Percentiles rank a stretch among this genome's conserved stretches.
Conservation (phyloP, 35 echinoderm and acorn worm species). For the Diadema setosum region DNA sequence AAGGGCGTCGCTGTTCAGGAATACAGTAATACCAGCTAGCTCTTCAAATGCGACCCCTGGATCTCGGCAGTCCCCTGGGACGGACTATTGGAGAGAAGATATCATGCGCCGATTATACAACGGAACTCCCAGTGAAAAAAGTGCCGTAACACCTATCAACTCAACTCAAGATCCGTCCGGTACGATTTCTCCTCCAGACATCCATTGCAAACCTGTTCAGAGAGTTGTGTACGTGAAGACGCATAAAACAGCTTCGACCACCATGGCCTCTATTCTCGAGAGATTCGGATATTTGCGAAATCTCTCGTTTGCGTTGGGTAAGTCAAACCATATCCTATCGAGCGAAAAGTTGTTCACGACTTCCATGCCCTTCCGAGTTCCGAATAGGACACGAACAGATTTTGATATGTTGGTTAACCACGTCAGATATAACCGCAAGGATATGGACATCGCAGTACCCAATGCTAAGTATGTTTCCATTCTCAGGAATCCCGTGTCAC, state of each 20-base stretch:
- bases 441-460: constrained; percentile 54
- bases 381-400: neutral
- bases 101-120: too few relatives aligned
- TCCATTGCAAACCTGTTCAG: neutral
- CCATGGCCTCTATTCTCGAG: neutral
- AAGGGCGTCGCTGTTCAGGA: too few relatives aligned
- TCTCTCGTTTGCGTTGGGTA: neutral
- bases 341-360: neutral
- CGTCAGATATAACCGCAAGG: constrained; percentile 45
- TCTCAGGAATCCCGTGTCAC: constrained; percentile 51
- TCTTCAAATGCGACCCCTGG: too few relatives aligned
- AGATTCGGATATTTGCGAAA: neutral
- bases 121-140: too few relatives aligned
- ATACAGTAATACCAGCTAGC: too few relatives aligned
- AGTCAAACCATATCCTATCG: neutral
- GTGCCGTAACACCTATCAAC: too few relatives aligned
- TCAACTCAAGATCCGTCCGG: too few relatives aligned
- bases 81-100: too few relatives aligned
- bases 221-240: neutral
- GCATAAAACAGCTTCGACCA: constrained; percentile 11
- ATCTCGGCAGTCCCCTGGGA: too few relatives aligned
- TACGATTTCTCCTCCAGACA: too few relatives aligned
- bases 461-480: constrained; percentile 68
- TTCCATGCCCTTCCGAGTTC: neutral
- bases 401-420: constrained; percentile 62